phyloP scores from a whole-genome alignment of 2,113 vertebrate species.

The Cynoglossus semilaevis region DNA sequence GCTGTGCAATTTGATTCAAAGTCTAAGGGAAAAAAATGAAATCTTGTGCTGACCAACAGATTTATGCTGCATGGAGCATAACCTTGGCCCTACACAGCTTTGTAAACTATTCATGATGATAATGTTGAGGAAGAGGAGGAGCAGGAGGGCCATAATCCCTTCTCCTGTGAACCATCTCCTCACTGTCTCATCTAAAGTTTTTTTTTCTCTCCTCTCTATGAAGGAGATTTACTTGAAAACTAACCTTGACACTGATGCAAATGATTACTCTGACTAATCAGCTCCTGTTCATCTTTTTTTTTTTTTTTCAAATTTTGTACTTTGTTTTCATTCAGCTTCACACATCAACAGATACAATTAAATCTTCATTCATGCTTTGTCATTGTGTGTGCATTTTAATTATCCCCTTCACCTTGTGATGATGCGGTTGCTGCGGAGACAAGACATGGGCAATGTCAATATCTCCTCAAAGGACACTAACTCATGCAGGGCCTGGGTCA shows the following conservation, averaged over 20 bases:
- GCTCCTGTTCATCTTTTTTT: constrained; percentile 19
- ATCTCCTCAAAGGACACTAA: constrained; percentile 65
- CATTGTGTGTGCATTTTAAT: constrained; percentile 66
- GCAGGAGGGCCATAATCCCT: constrained; percentile 15
- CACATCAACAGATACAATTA: constrained; percentile 60
- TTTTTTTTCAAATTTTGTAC: constrained; percentile 16
- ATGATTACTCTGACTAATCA: neutral
- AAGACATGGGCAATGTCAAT: constrained; percentile 67
- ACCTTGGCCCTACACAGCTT: constrained; percentile 35
- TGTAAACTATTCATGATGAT: constrained; percentile 43
- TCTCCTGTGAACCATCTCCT: constrained; percentile 8
- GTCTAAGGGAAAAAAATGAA: constrained; percentile 41
- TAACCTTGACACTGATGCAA: constrained; percentile 46
- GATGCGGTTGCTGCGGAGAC: constrained; percentile 70
- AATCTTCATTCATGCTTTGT: constrained; percentile 48
- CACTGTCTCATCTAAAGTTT: constrained; percentile 35
- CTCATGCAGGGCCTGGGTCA: constrained; percentile 52
- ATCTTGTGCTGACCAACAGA: constrained; percentile 1
- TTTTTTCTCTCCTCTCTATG: constrained; percentile 14
- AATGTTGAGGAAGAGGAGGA: constrained; percentile 28
- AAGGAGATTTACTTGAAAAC: constrained; percentile 38
- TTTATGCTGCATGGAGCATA: constrained; percentile 35
- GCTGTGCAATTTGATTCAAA: constrained; percentile 30
- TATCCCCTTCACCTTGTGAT: constrained; percentile 54
- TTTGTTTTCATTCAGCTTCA: constrained; percentile 40